phyloP scores from a whole-genome alignment of 2,113 vertebrate species.

The Aspidoscelis tigris region DNA sequence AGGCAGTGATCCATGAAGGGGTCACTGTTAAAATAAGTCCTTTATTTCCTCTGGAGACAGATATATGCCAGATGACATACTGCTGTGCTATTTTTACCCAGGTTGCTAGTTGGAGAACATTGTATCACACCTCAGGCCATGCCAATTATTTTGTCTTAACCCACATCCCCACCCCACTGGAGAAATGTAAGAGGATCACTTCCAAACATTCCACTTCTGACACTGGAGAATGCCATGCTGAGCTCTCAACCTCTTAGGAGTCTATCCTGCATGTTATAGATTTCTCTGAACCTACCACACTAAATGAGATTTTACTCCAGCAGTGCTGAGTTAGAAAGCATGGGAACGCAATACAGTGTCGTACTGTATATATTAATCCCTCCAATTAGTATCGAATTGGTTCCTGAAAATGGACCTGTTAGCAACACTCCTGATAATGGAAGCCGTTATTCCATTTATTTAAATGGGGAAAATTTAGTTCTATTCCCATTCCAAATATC shows the following conservation, averaged over 20 bases:
- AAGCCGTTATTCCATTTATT: not conserved
- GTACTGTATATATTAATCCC: too few relatives aligned
- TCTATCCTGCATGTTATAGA: slow-evolving; percentile 8
- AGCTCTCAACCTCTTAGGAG: slow-evolving; percentile 17
- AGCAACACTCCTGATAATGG: too few relatives aligned
- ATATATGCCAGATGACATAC: slow-evolving; percentile 45
- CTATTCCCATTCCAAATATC: too few relatives aligned
- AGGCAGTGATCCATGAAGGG: too few relatives aligned
- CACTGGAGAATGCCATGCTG: slow-evolving; percentile 55
- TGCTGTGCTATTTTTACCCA: slow-evolving; percentile 62
- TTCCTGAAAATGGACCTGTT: too few relatives aligned
- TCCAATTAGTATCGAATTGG: too few relatives aligned
- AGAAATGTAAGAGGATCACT: slow-evolving; percentile 64
- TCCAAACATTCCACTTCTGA: slow-evolving; percentile 55
- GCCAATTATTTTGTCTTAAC: slow-evolving; percentile 61
- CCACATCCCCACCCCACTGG: slow-evolving; percentile 22
- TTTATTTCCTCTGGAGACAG: slow-evolving; percentile 23
- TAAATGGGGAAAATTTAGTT: too few relatives aligned
- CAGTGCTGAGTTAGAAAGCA: not conserved
- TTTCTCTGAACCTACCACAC: slow-evolving; percentile 29
- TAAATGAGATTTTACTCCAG: slow-evolving; percentile 12
- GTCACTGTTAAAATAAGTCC: not conserved
- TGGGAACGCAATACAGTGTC: not conserved
- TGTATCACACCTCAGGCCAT: slow-evolving; percentile 63
- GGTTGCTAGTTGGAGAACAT: slow-evolving; percentile 56